These are phyloP conservation scores for Cloeon dipterum DNA, from an alignment of 2,888 invertebrate genomes.

Conservation along the genomic window DNA sequence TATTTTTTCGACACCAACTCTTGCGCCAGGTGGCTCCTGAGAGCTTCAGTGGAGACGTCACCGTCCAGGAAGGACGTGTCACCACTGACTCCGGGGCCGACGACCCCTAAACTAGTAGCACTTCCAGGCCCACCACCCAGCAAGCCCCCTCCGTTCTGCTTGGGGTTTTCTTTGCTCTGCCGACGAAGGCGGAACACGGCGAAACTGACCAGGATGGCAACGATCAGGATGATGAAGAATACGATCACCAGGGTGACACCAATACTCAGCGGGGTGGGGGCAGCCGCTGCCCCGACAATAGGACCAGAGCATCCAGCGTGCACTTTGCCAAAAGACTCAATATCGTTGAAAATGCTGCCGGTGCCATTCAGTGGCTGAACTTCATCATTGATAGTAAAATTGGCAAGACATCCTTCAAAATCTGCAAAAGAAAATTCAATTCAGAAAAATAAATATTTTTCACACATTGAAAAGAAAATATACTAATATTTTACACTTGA, in stretches of 20 bases:
- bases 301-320: constrained; percentile 45
- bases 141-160: constrained; percentile 29
- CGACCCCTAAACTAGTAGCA: constrained; percentile 37
- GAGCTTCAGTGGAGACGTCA: constrained; percentile 42
- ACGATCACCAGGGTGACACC: constrained; percentile 85
- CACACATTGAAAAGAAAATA: not conserved
- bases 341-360: constrained; percentile 55
- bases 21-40: constrained; percentile 57
- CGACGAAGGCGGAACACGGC: constrained; percentile 75
- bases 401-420: constrained; percentile 76
- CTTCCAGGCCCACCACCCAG: constrained; percentile 35
- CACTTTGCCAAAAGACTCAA: constrained; percentile 45
- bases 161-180: constrained; percentile 55
- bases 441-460: not conserved
- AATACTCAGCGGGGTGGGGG: constrained; percentile 70
- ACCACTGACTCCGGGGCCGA: constrained; percentile 19
- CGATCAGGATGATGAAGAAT: constrained; percentile 73
- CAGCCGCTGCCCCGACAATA: constrained; percentile 48
- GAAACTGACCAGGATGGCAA: constrained; percentile 75
- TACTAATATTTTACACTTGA: no score
- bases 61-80: constrained; percentile 28
- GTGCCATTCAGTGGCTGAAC: constrained; percentile 75
- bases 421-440: constrained; percentile 16
- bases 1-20: constrained; percentile 74
- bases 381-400: constrained; percentile 73